A percentile compares a stretch with the other conserved stretches of the same genome.
These are phyloP conservation scores for Cosmia pyralina DNA, from an alignment of 2,888 invertebrate species.

Conservation along the genomic window DNA sequence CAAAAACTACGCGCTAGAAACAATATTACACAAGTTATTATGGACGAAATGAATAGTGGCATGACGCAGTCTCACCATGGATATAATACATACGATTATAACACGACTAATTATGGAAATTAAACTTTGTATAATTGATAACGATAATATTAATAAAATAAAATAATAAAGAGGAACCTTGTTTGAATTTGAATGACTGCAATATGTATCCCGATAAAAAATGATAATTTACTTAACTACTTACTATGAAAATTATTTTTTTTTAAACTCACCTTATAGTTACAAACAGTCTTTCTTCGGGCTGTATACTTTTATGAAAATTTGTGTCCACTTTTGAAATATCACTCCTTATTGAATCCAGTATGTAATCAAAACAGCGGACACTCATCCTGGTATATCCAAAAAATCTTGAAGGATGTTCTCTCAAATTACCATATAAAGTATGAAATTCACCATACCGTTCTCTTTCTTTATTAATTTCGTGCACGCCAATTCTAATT, in stretches of 20 bases:
- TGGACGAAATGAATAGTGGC: slow-evolving; percentile 64
- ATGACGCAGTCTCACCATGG: slow-evolving; percentile 62
- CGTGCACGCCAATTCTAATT: slow-evolving; percentile 61
- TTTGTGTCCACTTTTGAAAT: slow-evolving; percentile 44
- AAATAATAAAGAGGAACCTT: slow-evolving; percentile 17
- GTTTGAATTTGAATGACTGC: slow-evolving; percentile 15
- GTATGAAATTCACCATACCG: slow-evolving; percentile 61
- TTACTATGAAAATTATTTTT: no score
- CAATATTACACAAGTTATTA: slow-evolving; percentile 64
- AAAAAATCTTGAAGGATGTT: slow-evolving; percentile 61
- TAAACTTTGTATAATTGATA: slow-evolving; percentile 38
- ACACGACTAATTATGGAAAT: slow-evolving; percentile 61
- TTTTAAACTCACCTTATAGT: no score
- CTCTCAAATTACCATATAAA: slow-evolving; percentile 61
- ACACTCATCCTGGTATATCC: slow-evolving; percentile 60
- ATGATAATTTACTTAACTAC: no score
- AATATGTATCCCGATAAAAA: neutral
- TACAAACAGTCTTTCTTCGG: no score
- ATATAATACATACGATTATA: slow-evolving; percentile 64
- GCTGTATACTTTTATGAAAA: no score
- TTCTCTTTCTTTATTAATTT: slow-evolving; percentile 60
- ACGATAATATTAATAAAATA: slow-evolving; percentile 12
- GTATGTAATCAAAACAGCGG: slow-evolving; percentile 58
- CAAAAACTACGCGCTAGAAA: slow-evolving; percentile 61
- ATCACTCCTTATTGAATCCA: slow-evolving; percentile 62